Percentiles rank a stretch among this genome's conserved stretches.
Evolutionary conservation across 2,888 invertebrate genomes (phyloP).

Genomic region (Camptogramma bilineatum): DNA sequence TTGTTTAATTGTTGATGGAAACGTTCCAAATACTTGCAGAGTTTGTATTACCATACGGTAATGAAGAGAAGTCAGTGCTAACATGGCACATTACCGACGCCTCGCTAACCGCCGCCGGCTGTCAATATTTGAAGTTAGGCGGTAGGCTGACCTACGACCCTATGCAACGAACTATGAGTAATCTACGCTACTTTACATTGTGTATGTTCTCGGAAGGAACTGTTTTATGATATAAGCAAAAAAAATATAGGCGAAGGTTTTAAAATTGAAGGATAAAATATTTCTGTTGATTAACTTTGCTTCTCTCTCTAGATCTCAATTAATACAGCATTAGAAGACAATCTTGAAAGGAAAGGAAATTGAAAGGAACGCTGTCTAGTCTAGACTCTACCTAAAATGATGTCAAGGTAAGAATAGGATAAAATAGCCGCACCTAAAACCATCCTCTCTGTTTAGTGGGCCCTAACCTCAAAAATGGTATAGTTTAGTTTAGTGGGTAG

Average conservation of each 20-base stretch:
- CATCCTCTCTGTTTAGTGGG: too few species aligned
- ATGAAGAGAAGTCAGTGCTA: constrained; percentile 76
- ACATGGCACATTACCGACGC: constrained; percentile 73
- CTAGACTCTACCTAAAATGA: too few species aligned
- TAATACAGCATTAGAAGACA: too few species aligned
- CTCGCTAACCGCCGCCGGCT: constrained; percentile 74
- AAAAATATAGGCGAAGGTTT: not conserved
- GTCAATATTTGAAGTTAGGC: constrained; percentile 75
- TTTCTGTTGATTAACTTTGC: too few species aligned
- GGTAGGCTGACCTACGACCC: constrained; percentile 26
- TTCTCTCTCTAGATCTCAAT: too few species aligned
- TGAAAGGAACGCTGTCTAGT: too few species aligned
- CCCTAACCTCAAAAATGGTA: too few species aligned
- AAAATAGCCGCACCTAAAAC: too few species aligned
- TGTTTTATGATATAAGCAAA: not conserved
- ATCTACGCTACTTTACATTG: not conserved
- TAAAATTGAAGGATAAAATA: not conserved
- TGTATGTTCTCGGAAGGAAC: not conserved
- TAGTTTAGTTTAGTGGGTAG: too few species aligned
- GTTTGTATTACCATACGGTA: constrained; percentile 64
- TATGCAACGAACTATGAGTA: constrained; percentile 7
- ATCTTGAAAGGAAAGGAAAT: too few species aligned
- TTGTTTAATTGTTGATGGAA: constrained; percentile 38
- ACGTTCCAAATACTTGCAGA: constrained; percentile 41
- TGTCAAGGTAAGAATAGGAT: too few species aligned